Evolutionary conservation across 2,888 invertebrate species (phyloP).

Genomic region (Stenolophus ochropezus): DNA sequence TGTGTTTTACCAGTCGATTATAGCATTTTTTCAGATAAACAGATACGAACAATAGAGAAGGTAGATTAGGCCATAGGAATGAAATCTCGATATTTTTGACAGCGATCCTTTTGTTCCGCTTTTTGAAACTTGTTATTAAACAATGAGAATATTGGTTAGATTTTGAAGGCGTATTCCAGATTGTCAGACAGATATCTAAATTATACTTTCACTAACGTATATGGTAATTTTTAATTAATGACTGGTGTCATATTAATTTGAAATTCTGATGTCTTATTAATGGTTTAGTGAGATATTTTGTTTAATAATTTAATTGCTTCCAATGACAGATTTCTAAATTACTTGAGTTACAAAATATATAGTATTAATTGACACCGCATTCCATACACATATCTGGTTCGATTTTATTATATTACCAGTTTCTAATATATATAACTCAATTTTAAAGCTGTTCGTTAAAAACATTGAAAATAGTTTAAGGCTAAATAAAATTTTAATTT

Average conservation of each 20-base stretch:
- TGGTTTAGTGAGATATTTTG: slow-evolving; percentile 34
- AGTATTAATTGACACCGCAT: background rate
- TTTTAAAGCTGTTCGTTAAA: too few relatives aligned
- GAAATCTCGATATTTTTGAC: slow-evolving; percentile 16
- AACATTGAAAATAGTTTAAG: too few relatives aligned
- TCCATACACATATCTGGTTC: background rate
- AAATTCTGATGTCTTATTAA: slow-evolving; percentile 46
- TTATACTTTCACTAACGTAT: slow-evolving; percentile 45
- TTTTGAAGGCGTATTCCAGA: slow-evolving; percentile 42
- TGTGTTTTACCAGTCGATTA: slow-evolving; percentile 18
- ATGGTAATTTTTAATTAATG: slow-evolving; percentile 46
- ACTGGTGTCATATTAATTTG: slow-evolving; percentile 37
- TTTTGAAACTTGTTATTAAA: slow-evolving; percentile 31
- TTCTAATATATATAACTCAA: too few relatives aligned
- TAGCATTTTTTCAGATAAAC: slow-evolving; percentile 40
- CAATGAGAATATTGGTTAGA: slow-evolving; percentile 28
- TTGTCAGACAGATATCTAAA: slow-evolving; percentile 25
- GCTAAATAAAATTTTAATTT: too few relatives aligned
- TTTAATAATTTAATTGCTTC: slow-evolving; percentile 28
- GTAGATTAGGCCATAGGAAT: slow-evolving; percentile 24
- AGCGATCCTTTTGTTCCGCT: slow-evolving; percentile 20
- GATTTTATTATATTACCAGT: background rate
- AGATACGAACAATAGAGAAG: slow-evolving; percentile 44
- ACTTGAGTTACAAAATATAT: too few relatives aligned
- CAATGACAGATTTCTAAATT: slow-evolving; percentile 41